Evolutionary conservation across 2,113 vertebrate species (phyloP), one percentile per base, ranked within the genome.

Genomic region (Ceyx melanurus): DNA sequence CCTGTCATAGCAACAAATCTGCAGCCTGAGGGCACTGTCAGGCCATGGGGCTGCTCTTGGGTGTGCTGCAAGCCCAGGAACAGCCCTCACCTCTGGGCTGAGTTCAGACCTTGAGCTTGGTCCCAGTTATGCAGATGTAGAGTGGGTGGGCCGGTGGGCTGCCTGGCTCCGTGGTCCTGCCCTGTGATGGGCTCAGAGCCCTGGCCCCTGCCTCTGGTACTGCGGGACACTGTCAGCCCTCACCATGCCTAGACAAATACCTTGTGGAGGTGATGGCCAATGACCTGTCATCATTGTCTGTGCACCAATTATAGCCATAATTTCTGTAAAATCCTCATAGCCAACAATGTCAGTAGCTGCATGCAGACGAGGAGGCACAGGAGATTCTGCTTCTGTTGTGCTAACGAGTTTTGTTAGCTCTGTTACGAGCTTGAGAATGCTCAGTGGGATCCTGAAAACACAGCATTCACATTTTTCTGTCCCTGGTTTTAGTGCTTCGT

Each of bases 341-440:
- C 20, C 7, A 20, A 12, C 45, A 50, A 53, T 78, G 64, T 53
- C 33, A 31, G 50, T 54, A 54, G 37, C 22, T 82, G 35, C 26
- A 7, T 60, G 40, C 3, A 1, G 0, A 1, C 10, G 4, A 22
- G 12, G 35, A 67, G 29, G 29, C 43, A 35, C 4, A 46, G 13
- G n/a, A 67, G 31, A 15, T 74, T 33, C 16, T 6, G 11, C 43
- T 64, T 58, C 33, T 82, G 21, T 74, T 46, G 37, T 43, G 18
- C 53, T 76, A 61, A 81, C 19, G 61, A 61, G 58, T 48, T 82
- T 43, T 75, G 45, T 78, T 70, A 64, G 21, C n/a, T 82, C 29
- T 84, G 22, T 51, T 56, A 57, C 4, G 8, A 8, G 31, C 76
- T 62, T 67, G 28, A 60, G 48, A 72, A 51, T 35, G 51, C 31